Base-by-base conservation (phyloP, 2,888 invertebrate genomes). In the Ophonus ardosiacus region DNA sequence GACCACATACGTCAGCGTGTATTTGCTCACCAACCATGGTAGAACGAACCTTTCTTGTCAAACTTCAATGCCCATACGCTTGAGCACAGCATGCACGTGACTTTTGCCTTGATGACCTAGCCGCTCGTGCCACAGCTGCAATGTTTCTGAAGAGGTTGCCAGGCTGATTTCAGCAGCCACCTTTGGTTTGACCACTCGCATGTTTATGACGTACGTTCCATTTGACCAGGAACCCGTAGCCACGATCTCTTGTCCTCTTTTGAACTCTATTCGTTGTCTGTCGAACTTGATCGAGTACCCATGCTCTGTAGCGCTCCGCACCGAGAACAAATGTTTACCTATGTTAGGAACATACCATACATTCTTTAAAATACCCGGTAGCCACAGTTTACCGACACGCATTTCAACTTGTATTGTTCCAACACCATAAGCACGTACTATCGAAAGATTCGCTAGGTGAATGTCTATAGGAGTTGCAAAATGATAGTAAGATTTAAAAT, bases 31-130 rank as follows among this genome's bases (percentile, higher is more conserved):
- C 63, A 7, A 24, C 24, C 13, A 63, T 21, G 17, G 2, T 63
- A 7, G 21, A 18, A 63, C 63, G 63, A 63, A 18, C 17, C 13
- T 61, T 61, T 61, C 61, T 61, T 21, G 0, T 1, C 21, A 1
- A 4, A 21, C 18, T 51, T 18, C 43, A 8, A 7, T 21, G 51
- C 63, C 84, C 10, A n/a, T 8, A 10, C 51, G 18, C 65, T 85
- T 81, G 13, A 87, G 76, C 81, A 86, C 31, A 21, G 31, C 81
- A 57, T 85, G 40, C 4, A 86, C 85, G 18, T 87, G 85, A 2
- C 74, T 57, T 80, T 86, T 86, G 13, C 86, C 86, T 81, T 86
- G 86, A 71, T 87, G 86, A n/a, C 84, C 56, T 51, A 87, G 31
- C 17, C 86, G 13, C 51, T 87, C 86, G 63, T 87, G 85, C 85